Percentiles rank a stretch among this genome's conserved stretches.
Conservation (phyloP, 2,113 vertebrate genomes). For the Galbula dea region DNA sequence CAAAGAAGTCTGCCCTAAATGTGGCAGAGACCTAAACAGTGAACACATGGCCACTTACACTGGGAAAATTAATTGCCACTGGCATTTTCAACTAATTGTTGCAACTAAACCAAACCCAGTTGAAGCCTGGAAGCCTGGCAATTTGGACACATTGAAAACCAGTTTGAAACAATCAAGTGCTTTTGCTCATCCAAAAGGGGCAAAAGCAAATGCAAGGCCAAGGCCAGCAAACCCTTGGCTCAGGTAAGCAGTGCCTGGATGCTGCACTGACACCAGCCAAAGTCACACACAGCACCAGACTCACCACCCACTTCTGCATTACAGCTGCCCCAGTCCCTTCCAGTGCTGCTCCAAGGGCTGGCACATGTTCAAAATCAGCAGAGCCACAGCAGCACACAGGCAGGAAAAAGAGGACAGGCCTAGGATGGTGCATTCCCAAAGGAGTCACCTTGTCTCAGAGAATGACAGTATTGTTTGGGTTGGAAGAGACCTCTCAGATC, state of each 20-base stretch:
- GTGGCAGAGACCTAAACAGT: not conserved
- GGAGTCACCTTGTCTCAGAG: not conserved
- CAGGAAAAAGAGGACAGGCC: not conserved
- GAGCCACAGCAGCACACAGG: accelerated
- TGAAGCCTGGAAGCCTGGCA: not conserved
- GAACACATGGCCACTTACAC: accelerated
- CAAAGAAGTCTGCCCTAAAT: not conserved
- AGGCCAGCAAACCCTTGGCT: not conserved
- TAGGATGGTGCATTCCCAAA: not conserved
- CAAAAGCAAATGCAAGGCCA: accelerated
- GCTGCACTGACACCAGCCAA: not conserved
- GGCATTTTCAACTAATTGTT: not conserved
- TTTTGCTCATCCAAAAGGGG: not conserved
- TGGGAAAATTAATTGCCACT: not conserved
- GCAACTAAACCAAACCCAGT: not conserved
- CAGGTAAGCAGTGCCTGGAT: accelerated
- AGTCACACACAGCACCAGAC: not conserved
- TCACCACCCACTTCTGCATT: accelerated
- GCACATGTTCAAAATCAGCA: not conserved
- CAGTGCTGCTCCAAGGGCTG: not conserved
- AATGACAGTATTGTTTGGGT: not conserved
- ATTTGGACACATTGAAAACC: not conserved
- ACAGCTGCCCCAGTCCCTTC: not conserved
- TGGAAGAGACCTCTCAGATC: not conserved
- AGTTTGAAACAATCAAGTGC: not conserved